These are phyloP conservation scores for Arrhamphus sclerolepis DNA, from an alignment of 2,797 vertebrate species.

Conservation along the genomic window DNA sequence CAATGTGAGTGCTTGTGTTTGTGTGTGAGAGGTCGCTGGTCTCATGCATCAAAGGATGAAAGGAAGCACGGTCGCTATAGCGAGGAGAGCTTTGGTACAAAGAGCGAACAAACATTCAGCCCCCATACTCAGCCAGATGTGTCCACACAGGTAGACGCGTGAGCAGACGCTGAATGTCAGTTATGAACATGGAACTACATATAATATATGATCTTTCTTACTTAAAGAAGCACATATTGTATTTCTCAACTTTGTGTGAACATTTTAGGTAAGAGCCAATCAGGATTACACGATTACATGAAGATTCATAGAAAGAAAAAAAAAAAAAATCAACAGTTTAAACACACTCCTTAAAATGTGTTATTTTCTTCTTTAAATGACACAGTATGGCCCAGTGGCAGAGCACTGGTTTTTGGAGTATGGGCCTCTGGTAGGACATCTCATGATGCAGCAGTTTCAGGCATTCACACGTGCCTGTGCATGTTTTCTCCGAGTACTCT, in stretches of 20 bases:
- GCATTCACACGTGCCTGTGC: no score
- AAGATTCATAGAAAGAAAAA: constrained; percentile 25
- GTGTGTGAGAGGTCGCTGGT: constrained; percentile 47
- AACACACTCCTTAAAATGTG: no score
- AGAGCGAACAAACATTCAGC: constrained; percentile 52
- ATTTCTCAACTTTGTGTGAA: constrained; percentile 15
- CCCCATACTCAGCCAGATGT: constrained; percentile 41
- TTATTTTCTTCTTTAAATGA: no score
- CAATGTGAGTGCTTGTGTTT: constrained; percentile 14
- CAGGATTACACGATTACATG: constrained; percentile 18
- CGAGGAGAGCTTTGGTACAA: constrained; percentile 64
- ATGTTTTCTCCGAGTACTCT: no score
- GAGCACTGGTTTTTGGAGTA: no score
- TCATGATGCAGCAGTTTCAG: no score
- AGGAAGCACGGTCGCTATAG: constrained; percentile 57
- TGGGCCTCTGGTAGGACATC: no score
- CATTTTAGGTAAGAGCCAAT: constrained; percentile 10
- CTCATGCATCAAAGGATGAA: constrained; percentile 72
- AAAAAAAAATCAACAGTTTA: constrained; percentile 20
- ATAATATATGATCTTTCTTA: background rate
- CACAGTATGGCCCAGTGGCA: background rate
- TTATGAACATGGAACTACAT: no score
- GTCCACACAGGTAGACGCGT: constrained; percentile 39
- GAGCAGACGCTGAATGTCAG: background rate
- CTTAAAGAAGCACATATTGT: no score